phyloP scores from a whole-genome alignment of 2,888 invertebrate genomes.

The Lysandra coridon region DNA sequence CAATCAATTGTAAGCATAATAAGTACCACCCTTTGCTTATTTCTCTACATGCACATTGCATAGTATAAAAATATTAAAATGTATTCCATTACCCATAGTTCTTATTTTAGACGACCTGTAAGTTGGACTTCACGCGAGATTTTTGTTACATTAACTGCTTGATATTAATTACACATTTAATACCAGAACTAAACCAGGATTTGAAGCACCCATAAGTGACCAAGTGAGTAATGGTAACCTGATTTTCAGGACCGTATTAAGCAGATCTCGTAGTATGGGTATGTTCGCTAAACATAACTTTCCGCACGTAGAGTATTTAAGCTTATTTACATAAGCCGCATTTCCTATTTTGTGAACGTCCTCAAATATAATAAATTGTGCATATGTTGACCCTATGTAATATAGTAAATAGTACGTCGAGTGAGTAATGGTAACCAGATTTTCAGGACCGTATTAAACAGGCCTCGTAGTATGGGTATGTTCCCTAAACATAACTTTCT shows the following conservation, averaged over 20 bases:
- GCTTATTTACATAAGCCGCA: conserved; percentile 36
- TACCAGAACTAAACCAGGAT: neutral
- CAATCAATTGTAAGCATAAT: no score
- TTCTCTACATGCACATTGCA: neutral
- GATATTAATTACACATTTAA: neutral
- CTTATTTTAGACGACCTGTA: neutral
- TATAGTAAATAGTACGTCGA: conserved; percentile 21
- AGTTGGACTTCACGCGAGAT: neutral
- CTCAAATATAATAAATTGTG: conserved; percentile 24
- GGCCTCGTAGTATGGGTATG: neutral
- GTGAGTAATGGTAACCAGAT: neutral
- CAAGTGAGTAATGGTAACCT: neutral
- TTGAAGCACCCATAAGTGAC: no score
- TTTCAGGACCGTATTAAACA: neutral
- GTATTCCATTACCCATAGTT: neutral
- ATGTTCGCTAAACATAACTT: conserved; percentile 37
- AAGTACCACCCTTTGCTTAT: no score
- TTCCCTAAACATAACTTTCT: conserved; percentile 38
- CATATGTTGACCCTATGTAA: conserved; percentile 22
- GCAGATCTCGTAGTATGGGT: neutral
- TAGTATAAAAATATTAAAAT: neutral
- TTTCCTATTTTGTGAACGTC: conserved; percentile 26
- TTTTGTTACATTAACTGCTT: neutral
- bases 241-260: neutral
- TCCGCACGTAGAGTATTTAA: conserved; percentile 36